Conservation (phyloP, 23 tunicate species). For the Aplidium turbinatum region DNA sequence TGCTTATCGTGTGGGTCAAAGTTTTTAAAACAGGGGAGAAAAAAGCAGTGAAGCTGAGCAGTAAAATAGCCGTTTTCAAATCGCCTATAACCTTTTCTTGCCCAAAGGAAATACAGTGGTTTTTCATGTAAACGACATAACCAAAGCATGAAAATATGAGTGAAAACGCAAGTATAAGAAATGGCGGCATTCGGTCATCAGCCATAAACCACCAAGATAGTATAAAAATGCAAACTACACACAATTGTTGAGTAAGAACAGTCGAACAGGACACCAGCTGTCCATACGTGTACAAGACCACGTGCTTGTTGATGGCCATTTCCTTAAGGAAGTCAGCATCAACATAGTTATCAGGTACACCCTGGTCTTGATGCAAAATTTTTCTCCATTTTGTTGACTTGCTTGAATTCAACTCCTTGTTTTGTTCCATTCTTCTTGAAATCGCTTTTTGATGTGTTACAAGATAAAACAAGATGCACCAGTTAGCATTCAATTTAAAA, state of each 20-base stretch:
- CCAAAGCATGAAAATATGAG: conserved; percentile 21
- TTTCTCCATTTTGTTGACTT: conserved; percentile 55
- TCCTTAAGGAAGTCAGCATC: conserved; percentile 57
- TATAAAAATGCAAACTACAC: conserved; percentile 55
- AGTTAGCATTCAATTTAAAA: too few relatives aligned
- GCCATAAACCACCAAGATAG: conserved; percentile 74
- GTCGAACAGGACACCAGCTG: conserved; percentile 48
- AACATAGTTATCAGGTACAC: conserved; percentile 82
- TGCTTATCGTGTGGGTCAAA: conserved; percentile 87
- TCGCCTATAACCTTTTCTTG: conserved; percentile 4
- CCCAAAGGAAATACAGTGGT: not conserved
- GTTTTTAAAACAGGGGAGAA: conserved; percentile 77
- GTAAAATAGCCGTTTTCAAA: conserved; percentile 47
- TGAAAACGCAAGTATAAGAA: conserved; percentile 9
- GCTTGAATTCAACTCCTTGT: not conserved
- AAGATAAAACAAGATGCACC: too few relatives aligned
- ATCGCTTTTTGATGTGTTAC: too few relatives aligned
- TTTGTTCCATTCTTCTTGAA: not conserved
- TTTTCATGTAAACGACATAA: conserved; percentile 27
- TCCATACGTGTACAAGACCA: conserved; percentile 46
- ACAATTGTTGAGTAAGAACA: conserved; percentile 68
- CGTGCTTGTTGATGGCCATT: conserved; percentile 40
- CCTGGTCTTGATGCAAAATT: conserved; percentile 72
- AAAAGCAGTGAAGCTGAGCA: conserved; percentile 67
- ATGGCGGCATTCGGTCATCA: conserved; percentile 38